Evolutionary conservation across 2,888 invertebrate genomes (phyloP), one percentile per base, ranked within the genome.

Genomic region (Achlya flavicornis): DNA sequence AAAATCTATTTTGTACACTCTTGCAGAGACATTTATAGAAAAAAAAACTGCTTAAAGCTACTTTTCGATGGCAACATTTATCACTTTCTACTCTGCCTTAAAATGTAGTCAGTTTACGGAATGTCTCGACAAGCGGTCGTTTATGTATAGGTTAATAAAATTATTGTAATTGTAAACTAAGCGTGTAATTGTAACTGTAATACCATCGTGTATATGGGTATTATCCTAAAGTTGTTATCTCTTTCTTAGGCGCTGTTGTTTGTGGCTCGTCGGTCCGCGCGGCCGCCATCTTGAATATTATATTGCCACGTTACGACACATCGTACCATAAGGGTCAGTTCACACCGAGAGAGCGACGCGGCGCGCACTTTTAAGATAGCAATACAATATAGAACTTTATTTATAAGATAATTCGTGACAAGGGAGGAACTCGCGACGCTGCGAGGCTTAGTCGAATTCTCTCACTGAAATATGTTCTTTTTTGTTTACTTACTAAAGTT

Each of bases 191-290:
- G 83, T 83, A 73, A 72, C 74, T 71, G 73, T 72, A 81, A 83
- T 88, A 87, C 84, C 86, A 81, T 81, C 88, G 84, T 89, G 85
- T 90, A 87, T 88, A 87, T 90, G 85, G 90, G 88, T 91, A 88
- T 87, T 88, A 90, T 90, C 86, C 85, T 89, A 88, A 87, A 81
- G 87, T 92, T 93, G 93, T 93, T 93, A 93, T 89, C 92, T 93
- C 92, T 92, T 93, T 93, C 92, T 91, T 93, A 93, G 93, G 92
- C 89, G 90, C 91, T 91, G 93, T 93, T 93, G 92, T 90, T 87
- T 86, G 84, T 74, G 85, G 86, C 78, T 87, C 84, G 81, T 72
- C 80, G 87, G 81, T 72, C 70, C 80, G 87, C 88, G 88, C 78
- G 87, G 88, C 77, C 65, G 62, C 63, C 63, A 59, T 62, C 43